phyloP scores from a whole-genome alignment of 1,140 invertebrate species.

The Lordiphosa mommai region DNA sequence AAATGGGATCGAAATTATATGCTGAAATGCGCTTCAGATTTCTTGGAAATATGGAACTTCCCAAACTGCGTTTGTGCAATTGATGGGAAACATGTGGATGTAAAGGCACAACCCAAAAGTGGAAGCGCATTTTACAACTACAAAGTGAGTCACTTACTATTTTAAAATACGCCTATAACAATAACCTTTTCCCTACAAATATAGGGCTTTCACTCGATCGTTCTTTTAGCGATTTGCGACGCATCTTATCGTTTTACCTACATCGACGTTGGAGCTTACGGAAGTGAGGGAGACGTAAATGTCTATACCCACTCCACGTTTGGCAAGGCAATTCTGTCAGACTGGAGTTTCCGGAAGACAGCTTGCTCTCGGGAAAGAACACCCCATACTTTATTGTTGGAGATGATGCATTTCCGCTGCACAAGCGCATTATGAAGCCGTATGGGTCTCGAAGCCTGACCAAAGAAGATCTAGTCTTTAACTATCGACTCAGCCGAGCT shows the following conservation, averaged over 20 bases:
- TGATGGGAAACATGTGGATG: no score
- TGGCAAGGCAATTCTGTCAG: not conserved
- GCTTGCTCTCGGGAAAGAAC: no score
- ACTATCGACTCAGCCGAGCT: no score
- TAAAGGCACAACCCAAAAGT: not conserved
- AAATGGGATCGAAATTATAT: no score
- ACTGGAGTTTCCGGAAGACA: no score
- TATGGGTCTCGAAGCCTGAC: not conserved
- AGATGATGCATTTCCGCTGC: not conserved
- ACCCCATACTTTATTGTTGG: not conserved
- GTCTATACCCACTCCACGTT: not conserved
- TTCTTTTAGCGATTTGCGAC: no score
- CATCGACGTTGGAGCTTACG: not conserved
- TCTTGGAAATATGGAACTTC: no score
- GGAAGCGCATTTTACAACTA: not conserved
- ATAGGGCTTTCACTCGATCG: no score
- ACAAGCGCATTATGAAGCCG: not conserved
- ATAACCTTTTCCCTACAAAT: not conserved
- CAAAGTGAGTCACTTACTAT: not conserved
- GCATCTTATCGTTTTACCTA: not conserved
- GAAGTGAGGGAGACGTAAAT: not conserved
- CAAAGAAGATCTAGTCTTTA: no score
- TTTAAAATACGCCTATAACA: not conserved
- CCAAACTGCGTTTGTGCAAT: no score
- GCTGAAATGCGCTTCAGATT: no score